Evolutionary conservation across 2,888 invertebrate species (phyloP).

Genomic region (Agelastica alni): DNA sequence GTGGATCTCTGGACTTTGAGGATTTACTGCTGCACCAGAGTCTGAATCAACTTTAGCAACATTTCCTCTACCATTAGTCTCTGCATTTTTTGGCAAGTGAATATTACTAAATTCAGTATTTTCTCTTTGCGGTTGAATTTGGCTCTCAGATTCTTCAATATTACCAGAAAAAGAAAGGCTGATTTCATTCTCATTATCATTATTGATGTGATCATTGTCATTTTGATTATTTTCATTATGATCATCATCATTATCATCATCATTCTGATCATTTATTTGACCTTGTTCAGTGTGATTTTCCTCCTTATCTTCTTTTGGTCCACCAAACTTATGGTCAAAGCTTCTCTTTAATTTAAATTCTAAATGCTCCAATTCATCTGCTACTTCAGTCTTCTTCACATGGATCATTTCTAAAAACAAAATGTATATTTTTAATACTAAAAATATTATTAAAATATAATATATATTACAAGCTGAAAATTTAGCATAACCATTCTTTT

Average conservation of each 20-base stretch:
- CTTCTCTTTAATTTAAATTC: conserved; percentile 60
- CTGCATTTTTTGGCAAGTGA: not conserved
- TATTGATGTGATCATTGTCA: not conserved
- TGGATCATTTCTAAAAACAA: conserved; percentile 63
- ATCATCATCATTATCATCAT: conserved; percentile 5
- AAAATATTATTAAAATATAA: not conserved
- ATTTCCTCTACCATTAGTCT: not conserved
- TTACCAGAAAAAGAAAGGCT: not conserved
- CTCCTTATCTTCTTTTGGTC: conserved; percentile 21
- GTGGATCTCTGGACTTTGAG: not conserved
- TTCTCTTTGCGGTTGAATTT: not conserved
- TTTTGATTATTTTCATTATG: conserved; percentile 10
- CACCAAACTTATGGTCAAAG: conserved; percentile 47
- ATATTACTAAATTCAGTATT: conserved; percentile 1
- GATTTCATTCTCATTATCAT: not conserved
- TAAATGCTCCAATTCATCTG: conserved; percentile 68
- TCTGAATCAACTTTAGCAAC: not conserved
- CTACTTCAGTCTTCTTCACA: conserved; percentile 65
- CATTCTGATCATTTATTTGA: conserved; percentile 10
- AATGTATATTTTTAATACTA: conserved; percentile 1
- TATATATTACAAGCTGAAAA: not conserved
- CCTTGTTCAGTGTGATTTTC: conserved; percentile 14
- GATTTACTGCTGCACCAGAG: not conserved
- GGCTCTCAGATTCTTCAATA: not conserved
- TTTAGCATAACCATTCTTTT: too few relatives aligned